Percentiles rank a stretch among this genome's conserved stretches.
Evolutionary conservation across 2,113 vertebrate genomes (phyloP).

Genomic region (Gallinago undulata): DNA sequence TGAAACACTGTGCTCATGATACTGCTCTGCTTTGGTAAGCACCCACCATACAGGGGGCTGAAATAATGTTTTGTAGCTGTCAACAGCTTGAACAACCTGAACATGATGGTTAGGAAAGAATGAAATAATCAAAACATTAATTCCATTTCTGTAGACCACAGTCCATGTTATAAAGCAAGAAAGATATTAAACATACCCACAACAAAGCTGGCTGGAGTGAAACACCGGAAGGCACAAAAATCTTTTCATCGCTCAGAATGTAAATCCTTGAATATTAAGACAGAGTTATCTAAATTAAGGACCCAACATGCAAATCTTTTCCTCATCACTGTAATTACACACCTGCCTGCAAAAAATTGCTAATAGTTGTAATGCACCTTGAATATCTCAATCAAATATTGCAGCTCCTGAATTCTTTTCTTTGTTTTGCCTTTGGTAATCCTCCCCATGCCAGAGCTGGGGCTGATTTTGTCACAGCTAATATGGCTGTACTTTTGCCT

Average conservation of each 20-base stretch:
- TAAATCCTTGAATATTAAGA: not conserved
- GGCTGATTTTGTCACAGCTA: not conserved
- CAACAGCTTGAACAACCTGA: not conserved
- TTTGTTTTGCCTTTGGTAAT: not conserved
- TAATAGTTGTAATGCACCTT: not conserved
- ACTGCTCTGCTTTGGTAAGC: not conserved
- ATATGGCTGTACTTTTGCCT: not conserved
- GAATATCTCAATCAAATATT: not conserved
- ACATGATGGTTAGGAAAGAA: not conserved
- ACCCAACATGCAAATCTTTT: conserved; percentile 8
- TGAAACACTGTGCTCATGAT: not conserved
- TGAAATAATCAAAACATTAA: not conserved
- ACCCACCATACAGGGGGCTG: not conserved
- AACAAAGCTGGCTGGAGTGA: not conserved
- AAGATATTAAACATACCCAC: not conserved
- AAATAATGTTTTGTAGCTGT: not conserved
- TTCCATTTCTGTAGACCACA: not conserved
- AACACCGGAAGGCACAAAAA: not conserved
- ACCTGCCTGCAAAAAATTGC: not conserved
- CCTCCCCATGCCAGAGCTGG: not conserved
- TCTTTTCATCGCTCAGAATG: not conserved
- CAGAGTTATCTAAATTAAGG: conserved; percentile 17
- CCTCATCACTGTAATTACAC: not conserved
- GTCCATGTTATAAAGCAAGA: not conserved
- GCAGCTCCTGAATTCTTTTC: not conserved